Evolutionary conservation across 2,797 vertebrate genomes (phyloP).

Genomic region (Potorous gilbertii): DNA sequence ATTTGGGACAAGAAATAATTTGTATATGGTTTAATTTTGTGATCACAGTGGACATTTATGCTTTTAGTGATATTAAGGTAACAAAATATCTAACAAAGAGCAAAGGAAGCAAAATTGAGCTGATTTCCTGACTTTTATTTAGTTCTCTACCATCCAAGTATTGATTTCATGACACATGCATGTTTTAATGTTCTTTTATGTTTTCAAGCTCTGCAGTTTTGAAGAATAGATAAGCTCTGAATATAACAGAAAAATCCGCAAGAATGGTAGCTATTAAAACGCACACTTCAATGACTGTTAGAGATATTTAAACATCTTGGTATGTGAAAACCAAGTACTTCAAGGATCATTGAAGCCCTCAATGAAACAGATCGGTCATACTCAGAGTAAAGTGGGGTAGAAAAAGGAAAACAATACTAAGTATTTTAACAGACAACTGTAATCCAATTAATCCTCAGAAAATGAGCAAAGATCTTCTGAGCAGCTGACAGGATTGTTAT

Average conservation of each 20-base stretch:
- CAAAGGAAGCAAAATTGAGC: background rate
- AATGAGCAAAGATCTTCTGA: background rate
- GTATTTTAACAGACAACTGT: background rate
- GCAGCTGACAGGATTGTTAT: background rate
- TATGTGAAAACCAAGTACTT: background rate
- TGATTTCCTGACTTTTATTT: background rate
- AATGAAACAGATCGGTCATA: background rate
- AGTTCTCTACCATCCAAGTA: background rate
- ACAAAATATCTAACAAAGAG: background rate
- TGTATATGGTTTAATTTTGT: background rate
- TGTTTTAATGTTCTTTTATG: background rate
- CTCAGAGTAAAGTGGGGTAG: background rate
- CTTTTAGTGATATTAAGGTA: background rate
- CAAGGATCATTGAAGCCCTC: background rate
- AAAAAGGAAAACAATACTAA: background rate
- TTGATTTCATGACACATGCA: background rate
- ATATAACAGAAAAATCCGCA: background rate
- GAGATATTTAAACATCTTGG: background rate
- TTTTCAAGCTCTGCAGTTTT: background rate
- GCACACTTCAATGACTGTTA: background rate
- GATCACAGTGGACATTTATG: background rate
- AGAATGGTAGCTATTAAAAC: background rate
- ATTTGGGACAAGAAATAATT: background rate
- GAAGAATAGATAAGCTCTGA: background rate
- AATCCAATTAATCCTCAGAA: background rate